These are phyloP conservation scores for Furnarius figulus DNA, from an alignment of 2,113 vertebrate species.

Conservation along the genomic window DNA sequence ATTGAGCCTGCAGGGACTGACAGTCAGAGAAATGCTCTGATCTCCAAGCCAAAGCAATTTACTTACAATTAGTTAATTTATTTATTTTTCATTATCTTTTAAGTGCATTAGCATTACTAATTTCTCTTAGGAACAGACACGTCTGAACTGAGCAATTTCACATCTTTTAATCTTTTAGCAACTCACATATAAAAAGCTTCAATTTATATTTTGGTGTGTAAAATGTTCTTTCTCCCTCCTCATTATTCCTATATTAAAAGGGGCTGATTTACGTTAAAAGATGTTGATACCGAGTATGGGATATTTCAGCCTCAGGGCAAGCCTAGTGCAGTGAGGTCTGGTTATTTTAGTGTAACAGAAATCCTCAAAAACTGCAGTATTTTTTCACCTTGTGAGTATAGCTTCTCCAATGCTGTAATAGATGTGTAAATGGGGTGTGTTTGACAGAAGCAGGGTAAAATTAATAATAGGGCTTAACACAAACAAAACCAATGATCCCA, in stretches of 20 bases:
- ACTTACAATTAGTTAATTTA: neutral
- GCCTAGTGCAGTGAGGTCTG: neutral
- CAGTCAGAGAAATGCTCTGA: neutral
- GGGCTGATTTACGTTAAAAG: neutral
- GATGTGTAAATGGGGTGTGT: neutral
- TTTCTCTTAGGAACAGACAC: neutral
- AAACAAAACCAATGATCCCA: neutral
- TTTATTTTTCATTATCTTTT: neutral
- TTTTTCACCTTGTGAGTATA: neutral
- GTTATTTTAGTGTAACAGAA: neutral
- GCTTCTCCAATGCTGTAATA: neutral
- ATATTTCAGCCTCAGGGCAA: neutral
- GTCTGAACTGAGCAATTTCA: neutral
- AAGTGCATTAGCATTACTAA: neutral
- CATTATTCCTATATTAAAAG: neutral
- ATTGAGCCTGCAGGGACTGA: rapidly evolving
- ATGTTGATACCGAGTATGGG: neutral
- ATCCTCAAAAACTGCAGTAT: neutral
- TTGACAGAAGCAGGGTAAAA: neutral
- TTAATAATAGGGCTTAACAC: neutral
- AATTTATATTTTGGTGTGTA: neutral
- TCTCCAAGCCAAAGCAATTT: neutral
- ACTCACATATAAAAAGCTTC: neutral
- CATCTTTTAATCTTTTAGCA: neutral
- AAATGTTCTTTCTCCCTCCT: neutral